Conservation (phyloP, 2,888 invertebrate genomes). For the Drosophila longiperda region DNA sequence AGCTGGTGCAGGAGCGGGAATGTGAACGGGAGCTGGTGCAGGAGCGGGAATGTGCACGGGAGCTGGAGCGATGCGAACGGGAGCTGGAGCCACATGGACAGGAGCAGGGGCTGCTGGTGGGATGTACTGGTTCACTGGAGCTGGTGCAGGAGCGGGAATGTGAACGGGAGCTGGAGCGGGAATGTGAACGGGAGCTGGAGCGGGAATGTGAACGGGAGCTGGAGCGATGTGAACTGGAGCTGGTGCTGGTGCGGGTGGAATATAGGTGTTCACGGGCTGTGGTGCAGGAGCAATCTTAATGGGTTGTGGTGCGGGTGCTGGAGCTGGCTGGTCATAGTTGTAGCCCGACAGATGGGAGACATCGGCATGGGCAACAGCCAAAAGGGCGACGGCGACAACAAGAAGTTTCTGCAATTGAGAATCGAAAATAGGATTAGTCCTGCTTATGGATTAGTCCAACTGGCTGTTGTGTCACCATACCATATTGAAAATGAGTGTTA, state of each 20-base stretch:
- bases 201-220: slow-evolving; percentile 27
- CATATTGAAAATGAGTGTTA: slow-evolving; percentile 63
- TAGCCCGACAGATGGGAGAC: slow-evolving; percentile 78
- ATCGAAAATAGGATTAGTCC: slow-evolving; percentile 21
- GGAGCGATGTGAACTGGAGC: slow-evolving; percentile 30
- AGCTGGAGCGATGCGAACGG: slow-evolving; percentile 30
- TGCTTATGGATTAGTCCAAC: background rate
- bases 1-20: slow-evolving; percentile 39
- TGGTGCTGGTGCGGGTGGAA: slow-evolving; percentile 55
- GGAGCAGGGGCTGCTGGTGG: slow-evolving; percentile 46
- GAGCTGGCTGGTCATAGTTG: slow-evolving; percentile 60
- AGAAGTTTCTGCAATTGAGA: slow-evolving; percentile 70
- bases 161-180: slow-evolving; percentile 29
- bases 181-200: slow-evolving; percentile 31
- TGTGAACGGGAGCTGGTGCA: slow-evolving; percentile 41
- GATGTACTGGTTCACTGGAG: slow-evolving; percentile 46
- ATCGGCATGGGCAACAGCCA: slow-evolving; percentile 75
- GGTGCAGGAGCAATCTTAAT: slow-evolving; percentile 28
- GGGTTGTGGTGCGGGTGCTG: slow-evolving; percentile 37
- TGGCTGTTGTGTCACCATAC: slow-evolving; percentile 43
- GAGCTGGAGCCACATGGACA: slow-evolving; percentile 31
- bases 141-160: slow-evolving; percentile 19
- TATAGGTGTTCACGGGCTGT: slow-evolving; percentile 45
- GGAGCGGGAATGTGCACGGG: slow-evolving; percentile 28
- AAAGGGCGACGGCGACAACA: slow-evolving; percentile 71